Evolutionary conservation across 2,797 vertebrate species (phyloP), one percentile per base, ranked within the genome.

Genomic region (Nyctibius grandis): DNA sequence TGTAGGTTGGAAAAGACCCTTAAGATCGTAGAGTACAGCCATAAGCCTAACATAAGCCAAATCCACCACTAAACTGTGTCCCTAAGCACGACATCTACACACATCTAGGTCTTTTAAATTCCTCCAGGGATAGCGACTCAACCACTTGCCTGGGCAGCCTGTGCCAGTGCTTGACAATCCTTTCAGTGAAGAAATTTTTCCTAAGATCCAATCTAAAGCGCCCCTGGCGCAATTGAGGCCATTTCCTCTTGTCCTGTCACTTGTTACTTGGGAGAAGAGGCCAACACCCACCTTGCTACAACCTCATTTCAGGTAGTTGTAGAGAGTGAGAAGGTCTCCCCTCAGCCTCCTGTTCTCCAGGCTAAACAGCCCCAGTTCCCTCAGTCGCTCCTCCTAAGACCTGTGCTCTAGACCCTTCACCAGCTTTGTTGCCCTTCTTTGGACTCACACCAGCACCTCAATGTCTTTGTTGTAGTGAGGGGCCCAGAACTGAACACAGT

Each of bases 231-330:
- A 59, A n/a, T 34, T 34, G 21, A 51, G 25, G 10, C n/a, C 8
- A 0, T 90, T 76, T 61, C 5, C 5, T 51, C 36, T 88, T 1
- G 3, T 51, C 11, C 25, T 73, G 4, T 33, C 5, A 2, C 33
- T 74, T 57, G 14, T 4, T 28, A 5, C 36, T 12, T 76, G 15
- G 12, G 42, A 53, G 8, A 40, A 65, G 9, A 65, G 17, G n/a
- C 42, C 0, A 0, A 21, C 3, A 1, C 4, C 14, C 11, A 13
- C 26, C 13, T 57, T 10, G 1, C 17, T 29, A 34, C 40, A n/a
- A 9, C 15, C 15, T 34, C 26, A 21, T 54, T 29, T 56, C 45
- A 44, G 25, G 56, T 20, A 69, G 42, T 16, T 76, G 36, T 16
- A 48, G 31, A 63, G 19, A 31, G 17, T 1, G 2, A 6, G 36